phyloP scores from a whole-genome alignment of 2,113 vertebrate genomes.

The Scophthalmus maximus region DNA sequence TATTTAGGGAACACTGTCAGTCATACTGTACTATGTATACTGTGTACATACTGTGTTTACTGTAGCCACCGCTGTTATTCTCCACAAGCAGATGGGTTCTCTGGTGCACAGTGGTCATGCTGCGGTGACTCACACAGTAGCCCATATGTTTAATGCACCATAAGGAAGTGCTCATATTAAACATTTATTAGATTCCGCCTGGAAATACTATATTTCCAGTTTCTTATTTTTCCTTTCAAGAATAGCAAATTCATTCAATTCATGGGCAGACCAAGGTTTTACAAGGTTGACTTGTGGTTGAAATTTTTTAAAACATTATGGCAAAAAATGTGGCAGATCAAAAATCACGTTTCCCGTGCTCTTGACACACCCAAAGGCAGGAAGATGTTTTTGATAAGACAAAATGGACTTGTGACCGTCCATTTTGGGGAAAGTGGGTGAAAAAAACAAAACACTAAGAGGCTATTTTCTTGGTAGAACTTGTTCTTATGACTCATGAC shows the following conservation, averaged over 20 bases:
- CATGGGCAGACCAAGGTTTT: constrained; percentile 6
- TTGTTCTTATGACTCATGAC: constrained; percentile 35
- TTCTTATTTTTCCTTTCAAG: constrained; percentile 15
- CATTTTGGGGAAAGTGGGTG: neutral
- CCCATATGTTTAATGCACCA: constrained; percentile 41
- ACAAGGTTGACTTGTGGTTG: constrained; percentile 22
- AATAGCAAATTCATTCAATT: constrained; percentile 23
- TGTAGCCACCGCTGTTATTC: constrained; percentile 2
- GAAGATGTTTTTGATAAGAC: constrained; percentile 12
- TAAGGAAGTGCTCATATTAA: constrained; percentile 41
- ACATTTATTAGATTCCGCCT: constrained; percentile 52
- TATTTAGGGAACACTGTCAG: neutral
- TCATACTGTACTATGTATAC: neutral
- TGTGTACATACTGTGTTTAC: constrained; percentile 2
- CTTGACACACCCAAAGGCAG: neutral
- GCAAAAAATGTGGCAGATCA: constrained; percentile 15
- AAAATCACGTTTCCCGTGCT: constrained; percentile 2
- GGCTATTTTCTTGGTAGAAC: constrained; percentile 8
- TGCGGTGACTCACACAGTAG: constrained; percentile 31
- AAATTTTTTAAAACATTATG: constrained; percentile 22
- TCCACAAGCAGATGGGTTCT: neutral
- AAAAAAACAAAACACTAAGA: neutral
- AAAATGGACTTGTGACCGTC: neutral
- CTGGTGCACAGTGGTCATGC: constrained; percentile 38
- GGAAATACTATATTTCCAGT: neutral